Evolutionary conservation across 2,888 invertebrate genomes (phyloP).

Genomic region (Masnerella sp.): DNA sequence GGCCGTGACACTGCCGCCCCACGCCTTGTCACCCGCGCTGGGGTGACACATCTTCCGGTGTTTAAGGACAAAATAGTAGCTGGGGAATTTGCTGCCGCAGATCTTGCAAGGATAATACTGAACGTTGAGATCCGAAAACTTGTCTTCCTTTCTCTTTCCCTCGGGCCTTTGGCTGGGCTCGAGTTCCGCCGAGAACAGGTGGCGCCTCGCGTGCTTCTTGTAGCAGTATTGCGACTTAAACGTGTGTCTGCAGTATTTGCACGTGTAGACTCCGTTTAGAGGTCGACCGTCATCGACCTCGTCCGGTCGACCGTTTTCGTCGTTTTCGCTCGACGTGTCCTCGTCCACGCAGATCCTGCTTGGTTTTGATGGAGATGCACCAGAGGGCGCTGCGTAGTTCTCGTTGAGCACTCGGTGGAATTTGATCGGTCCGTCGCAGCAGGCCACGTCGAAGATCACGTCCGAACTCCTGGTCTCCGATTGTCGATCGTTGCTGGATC

Average conservation of each 20-base stretch:
- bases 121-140: constrained; percentile 86
- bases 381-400: constrained; percentile 81
- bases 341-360: constrained; percentile 55
- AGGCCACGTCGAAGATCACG: constrained; percentile 90
- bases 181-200: constrained; percentile 68
- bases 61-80: constrained; percentile 96
- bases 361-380: too few species aligned
- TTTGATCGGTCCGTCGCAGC: constrained; percentile 93
- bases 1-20: constrained; percentile 39
- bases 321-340: constrained; percentile 63
- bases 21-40: constrained; percentile 75
- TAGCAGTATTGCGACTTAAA: constrained; percentile 93
- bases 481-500: constrained; percentile 33
- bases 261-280: constrained; percentile 79
- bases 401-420: constrained; percentile 91
- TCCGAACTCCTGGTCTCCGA: constrained; percentile 51
- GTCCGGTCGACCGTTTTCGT: constrained; percentile 71
- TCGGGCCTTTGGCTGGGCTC: constrained; percentile 44
- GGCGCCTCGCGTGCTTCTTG: constrained; percentile 85
- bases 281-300: constrained; percentile 55
- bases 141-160: constrained; percentile 79
- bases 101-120: constrained; percentile 96
- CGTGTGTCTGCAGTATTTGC: constrained; percentile 87
- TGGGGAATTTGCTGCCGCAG: constrained; percentile 94
- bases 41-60: constrained; percentile 92